Evolutionary conservation across 2,113 vertebrate species (phyloP).

Genomic region (Smithornis capensis): DNA sequence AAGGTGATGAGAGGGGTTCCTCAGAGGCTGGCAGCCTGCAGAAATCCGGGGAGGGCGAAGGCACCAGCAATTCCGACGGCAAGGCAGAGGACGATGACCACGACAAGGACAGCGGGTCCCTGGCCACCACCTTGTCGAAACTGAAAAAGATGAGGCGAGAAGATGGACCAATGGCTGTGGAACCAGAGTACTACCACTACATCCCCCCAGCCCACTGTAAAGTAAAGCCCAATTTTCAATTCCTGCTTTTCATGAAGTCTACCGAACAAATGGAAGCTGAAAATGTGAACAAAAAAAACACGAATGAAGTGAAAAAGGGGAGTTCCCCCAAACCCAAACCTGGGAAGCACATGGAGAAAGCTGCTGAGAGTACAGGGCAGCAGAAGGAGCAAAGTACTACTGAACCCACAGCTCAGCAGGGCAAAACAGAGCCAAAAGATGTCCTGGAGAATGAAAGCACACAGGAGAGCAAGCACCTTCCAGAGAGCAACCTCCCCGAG

Average conservation of each 20-base stretch:
- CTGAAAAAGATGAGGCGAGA: slow-evolving; percentile 95
- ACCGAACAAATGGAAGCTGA: slow-evolving; percentile 85
- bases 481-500: neutral
- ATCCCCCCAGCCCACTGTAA: slow-evolving; percentile 95
- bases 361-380: neutral
- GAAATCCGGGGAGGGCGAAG: slow-evolving; percentile 75
- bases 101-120: slow-evolving; percentile 81
- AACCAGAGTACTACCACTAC: slow-evolving; percentile 97
- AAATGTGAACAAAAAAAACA: slow-evolving; percentile 54
- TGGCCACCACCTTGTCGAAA: slow-evolving; percentile 91
- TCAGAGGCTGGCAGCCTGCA: slow-evolving; percentile 64
- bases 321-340: slow-evolving; percentile 73
- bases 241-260: slow-evolving; percentile 96
- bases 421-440: slow-evolving; percentile 62
- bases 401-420: slow-evolving; percentile 25
- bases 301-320: slow-evolving; percentile 59
- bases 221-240: slow-evolving; percentile 97
- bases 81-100: slow-evolving; percentile 74
- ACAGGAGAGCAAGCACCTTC: slow-evolving; percentile 45
- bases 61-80: slow-evolving; percentile 64
- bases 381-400: slow-evolving; percentile 64
- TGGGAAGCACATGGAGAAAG: slow-evolving; percentile 65
- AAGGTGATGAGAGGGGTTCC: slow-evolving; percentile 77
- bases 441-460: neutral
- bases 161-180: slow-evolving; percentile 82